These are phyloP conservation scores for Boulengeromyrus knoepffleri DNA, from an alignment of 2,113 vertebrate species.

Conservation along the genomic window DNA sequence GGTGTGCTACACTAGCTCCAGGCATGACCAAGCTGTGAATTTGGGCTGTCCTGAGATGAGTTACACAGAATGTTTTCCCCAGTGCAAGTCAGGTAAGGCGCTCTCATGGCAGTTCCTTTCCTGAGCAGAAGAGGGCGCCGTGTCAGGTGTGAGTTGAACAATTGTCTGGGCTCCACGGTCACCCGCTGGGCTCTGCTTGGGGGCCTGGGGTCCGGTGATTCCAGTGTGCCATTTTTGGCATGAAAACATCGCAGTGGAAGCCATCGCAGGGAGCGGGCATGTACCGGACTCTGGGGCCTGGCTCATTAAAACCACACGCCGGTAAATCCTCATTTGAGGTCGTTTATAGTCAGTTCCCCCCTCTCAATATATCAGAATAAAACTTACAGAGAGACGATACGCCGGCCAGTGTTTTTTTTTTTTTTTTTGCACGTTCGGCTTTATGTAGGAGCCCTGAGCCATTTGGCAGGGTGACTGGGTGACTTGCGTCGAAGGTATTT, in stretches of 20 bases:
- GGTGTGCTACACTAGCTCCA: background rate
- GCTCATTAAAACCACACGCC: background rate
- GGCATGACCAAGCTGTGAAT: background rate
- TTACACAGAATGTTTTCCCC: background rate
- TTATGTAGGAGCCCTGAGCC: conserved; percentile 44
- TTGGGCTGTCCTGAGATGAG: background rate
- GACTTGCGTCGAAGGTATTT: conserved; percentile 49
- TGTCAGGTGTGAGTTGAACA: background rate
- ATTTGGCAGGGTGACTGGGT: conserved; percentile 43
- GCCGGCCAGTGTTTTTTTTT: conserved; percentile 46
- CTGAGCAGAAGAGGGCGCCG: background rate
- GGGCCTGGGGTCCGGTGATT: background rate
- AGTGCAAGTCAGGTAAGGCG: background rate
- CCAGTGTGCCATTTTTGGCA: background rate
- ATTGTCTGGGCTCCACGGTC: background rate
- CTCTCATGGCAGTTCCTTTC: background rate
- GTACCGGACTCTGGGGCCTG: background rate
- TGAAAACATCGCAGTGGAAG: background rate
- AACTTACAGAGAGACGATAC: conserved; percentile 48
- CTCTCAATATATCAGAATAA: background rate
- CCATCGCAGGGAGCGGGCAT: background rate
- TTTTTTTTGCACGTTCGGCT: conserved; percentile 48
- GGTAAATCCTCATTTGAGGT: background rate
- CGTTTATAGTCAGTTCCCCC: background rate
- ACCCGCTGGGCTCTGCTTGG: background rate